These are phyloP conservation scores for Anguilla marmorata DNA, from an alignment of 2,797 vertebrate species.

Conservation along the genomic window DNA sequence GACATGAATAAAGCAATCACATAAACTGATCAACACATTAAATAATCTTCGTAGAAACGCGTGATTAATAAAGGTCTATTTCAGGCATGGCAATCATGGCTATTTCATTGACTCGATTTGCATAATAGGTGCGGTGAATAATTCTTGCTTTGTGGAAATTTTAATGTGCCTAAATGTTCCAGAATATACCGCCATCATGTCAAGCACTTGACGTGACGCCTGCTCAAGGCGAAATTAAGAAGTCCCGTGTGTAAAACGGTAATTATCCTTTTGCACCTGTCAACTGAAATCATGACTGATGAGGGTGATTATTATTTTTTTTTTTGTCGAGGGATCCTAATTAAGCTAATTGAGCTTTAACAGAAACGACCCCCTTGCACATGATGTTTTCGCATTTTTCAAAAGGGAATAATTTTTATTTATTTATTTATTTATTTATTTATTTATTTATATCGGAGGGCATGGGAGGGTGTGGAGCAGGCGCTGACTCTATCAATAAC, in stretches of 20 bases:
- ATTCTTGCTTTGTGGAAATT: neutral
- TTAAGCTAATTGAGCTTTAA: neutral
- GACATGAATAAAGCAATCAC: neutral
- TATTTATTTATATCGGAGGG: neutral
- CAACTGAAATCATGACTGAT: neutral
- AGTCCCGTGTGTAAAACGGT: neutral
- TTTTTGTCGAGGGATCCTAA: neutral
- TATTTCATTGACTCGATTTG: neutral
- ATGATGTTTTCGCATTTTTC: neutral
- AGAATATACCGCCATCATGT: neutral
- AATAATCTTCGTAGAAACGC: neutral
- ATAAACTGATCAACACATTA: neutral
- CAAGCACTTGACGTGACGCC: neutral
- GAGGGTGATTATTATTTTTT: neutral
- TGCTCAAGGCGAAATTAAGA: neutral
- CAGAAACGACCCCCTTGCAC: neutral
- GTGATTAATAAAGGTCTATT: neutral
- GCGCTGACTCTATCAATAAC: neutral
- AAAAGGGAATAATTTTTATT: neutral
- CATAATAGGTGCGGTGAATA: constrained; percentile 3
- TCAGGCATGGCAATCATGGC: neutral
- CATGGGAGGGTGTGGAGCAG: neutral
- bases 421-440: neutral
- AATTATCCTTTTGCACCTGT: constrained; percentile 5
- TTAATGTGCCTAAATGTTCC: neutral